Evolutionary conservation across 2,888 invertebrate species (phyloP).

Genomic region (Zaprionus bogoriensis): DNA sequence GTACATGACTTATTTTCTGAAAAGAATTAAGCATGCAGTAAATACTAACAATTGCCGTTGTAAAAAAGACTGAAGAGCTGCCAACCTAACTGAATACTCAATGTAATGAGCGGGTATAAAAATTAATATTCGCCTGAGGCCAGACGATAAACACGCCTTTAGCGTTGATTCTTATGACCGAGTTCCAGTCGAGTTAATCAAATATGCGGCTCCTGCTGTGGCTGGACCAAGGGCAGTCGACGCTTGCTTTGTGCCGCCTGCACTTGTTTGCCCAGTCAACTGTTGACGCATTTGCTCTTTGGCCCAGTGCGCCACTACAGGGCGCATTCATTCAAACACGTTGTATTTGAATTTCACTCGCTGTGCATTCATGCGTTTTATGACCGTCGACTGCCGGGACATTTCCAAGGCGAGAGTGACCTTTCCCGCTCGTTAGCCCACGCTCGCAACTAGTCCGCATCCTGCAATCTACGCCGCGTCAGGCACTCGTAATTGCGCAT

Average conservation of each 20-base stretch:
- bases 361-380: conserved; percentile 45
- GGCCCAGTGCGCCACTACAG: conserved; percentile 36
- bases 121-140: background rate
- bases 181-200: conserved; percentile 10
- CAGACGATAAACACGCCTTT: background rate
- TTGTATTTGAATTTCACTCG: conserved; percentile 50
- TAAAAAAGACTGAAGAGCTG: background rate
- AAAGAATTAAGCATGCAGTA: background rate
- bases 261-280: conserved; percentile 47
- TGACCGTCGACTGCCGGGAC: conserved; percentile 24
- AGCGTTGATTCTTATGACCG: background rate
- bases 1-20: background rate
- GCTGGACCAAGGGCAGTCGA: conserved; percentile 21
- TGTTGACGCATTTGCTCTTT: conserved; percentile 40
- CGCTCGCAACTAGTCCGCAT: background rate
- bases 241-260: conserved; percentile 11
- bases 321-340: conserved; percentile 35
- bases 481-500: conserved; percentile 38
- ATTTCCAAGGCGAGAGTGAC: conserved; percentile 17
- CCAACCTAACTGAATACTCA: background rate
- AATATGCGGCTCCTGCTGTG: conserved; percentile 4
- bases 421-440: conserved; percentile 23
- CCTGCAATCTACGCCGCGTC: background rate
- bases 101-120: background rate
- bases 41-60: background rate